Evolutionary conservation across 2,888 invertebrate species (phyloP).

Genomic region (Atherix ibis): DNA sequence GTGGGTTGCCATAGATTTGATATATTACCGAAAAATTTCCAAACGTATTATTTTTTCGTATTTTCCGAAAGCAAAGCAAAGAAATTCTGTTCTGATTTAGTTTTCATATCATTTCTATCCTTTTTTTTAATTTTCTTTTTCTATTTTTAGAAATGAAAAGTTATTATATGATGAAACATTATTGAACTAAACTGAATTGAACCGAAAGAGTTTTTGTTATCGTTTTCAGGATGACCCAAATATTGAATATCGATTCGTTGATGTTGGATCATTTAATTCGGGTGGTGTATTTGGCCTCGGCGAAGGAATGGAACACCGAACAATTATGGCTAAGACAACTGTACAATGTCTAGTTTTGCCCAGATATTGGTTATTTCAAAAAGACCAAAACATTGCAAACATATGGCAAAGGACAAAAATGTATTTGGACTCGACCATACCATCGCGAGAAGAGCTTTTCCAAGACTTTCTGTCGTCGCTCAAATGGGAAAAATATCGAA

Average conservation of each 20-base stretch:
- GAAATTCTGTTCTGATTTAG: too few relatives aligned
- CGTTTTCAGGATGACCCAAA: constrained; percentile 2
- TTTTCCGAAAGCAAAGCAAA: too few relatives aligned
- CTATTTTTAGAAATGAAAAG: background rate
- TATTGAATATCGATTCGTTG: constrained; percentile 24
- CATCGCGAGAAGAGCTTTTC: constrained; percentile 23
- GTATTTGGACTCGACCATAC: constrained; percentile 24
- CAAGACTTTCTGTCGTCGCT: constrained; percentile 20
- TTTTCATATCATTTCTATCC: too few relatives aligned
- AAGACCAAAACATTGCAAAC: constrained; percentile 26
- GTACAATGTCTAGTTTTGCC: constrained; percentile 54
- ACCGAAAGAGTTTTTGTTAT: too few relatives aligned
- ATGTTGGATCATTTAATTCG: constrained; percentile 24
- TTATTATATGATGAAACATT: too few relatives aligned
- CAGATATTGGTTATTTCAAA: constrained; percentile 49
- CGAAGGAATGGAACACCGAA: constrained; percentile 48
- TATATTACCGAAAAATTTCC: too few relatives aligned
- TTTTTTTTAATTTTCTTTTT: background rate
- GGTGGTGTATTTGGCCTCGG: constrained; percentile 47
- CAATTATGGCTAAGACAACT: constrained; percentile 46
- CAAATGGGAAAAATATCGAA: constrained; percentile 25
- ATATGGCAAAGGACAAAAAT: constrained; percentile 27
- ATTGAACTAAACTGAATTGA: too few relatives aligned
- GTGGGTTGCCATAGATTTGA: too few relatives aligned
- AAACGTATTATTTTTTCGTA: too few relatives aligned